Evolutionary conservation across 2,113 vertebrate species (phyloP), one percentile per base, ranked within the genome.

Genomic region (Plecotus auritus): DNA sequence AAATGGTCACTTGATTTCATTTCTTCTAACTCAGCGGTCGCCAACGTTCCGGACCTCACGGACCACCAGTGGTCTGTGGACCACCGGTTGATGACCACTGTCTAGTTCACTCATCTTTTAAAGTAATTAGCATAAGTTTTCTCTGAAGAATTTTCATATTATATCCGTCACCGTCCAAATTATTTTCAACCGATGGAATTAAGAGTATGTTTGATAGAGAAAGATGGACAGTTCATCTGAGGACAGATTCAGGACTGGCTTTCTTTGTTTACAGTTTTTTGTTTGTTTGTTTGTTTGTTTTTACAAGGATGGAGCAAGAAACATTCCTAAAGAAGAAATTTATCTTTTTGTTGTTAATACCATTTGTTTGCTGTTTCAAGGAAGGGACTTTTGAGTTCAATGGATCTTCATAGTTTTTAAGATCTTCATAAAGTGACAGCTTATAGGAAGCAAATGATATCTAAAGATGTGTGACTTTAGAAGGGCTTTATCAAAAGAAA

Each of bases 131-230:
- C 70, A 49, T 76, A n/a, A n/a, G 42, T 59, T 85, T 80, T 88
- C 14, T 28, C 23, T 66, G 82, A 76, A 80, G n/a, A 30, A 82
- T 61, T 67, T 80, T 40, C 47, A 45, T 51, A 73, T 35, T 32
- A 64, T 70, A n/a, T 17, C 4, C 16, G 84, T 94, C 81, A 67
- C 35, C 2, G 73, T 56, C 35, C 32, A 61, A 49, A 30, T 85
- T 91, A 40, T 72, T 93, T 94, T 72, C 86, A 84, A 67, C 59
- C 26, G 81, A 4, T 92, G 32, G 28, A 73, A 77, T 88, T 93
- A 80, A 47, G 74, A 73, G 22, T 7, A 16, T 69, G 14, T 16
- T 85, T 83, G 54, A 47, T 91, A 78, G 70, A 18, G 80, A 91
- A 94, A 84, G 35, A n/a, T 45, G 9, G 73, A 77, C 26, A 82